Percentiles rank a stretch among this genome's conserved stretches.
Conservation (phyloP, 2,797 vertebrate species). For the Lateolabrax maculatus region DNA sequence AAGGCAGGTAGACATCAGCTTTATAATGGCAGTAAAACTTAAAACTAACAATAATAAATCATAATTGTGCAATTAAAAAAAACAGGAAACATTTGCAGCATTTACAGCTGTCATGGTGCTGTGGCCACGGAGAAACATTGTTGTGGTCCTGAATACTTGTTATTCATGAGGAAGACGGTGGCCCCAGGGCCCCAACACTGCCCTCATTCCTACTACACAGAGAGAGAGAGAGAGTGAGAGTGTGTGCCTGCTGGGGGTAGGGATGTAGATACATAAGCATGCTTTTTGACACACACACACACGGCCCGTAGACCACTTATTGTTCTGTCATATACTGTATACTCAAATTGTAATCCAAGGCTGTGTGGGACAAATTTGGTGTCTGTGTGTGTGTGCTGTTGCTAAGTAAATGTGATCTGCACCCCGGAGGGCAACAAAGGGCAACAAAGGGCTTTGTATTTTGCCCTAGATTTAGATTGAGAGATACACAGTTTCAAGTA, state of each 20-base stretch:
- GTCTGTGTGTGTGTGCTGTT: constrained; percentile 14
- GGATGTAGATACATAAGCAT: constrained; percentile 28
- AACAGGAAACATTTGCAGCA: neutral
- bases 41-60: neutral
- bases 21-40: neutral
- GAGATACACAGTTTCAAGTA: neutral
- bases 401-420: constrained; percentile 27
- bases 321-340: constrained; percentile 19
- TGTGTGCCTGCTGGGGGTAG: constrained; percentile 17
- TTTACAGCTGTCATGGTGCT: constrained; percentile 1
- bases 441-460: neutral
- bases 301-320: neutral
- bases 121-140: neutral
- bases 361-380: neutral
- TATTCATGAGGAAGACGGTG: constrained; percentile 75
- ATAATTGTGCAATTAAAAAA: neutral
- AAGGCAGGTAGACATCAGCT: neutral
- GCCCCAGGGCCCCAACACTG: constrained; percentile 71
- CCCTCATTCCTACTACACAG: constrained; percentile 69
- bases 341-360: constrained; percentile 3
- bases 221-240: constrained; percentile 36
- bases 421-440: neutral
- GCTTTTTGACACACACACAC: neutral
- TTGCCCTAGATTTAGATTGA: constrained; percentile 24
- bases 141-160: constrained; percentile 72